Conservation (phyloP, 2,113 vertebrate species). For the Psittacula cyanocephala region DNA sequence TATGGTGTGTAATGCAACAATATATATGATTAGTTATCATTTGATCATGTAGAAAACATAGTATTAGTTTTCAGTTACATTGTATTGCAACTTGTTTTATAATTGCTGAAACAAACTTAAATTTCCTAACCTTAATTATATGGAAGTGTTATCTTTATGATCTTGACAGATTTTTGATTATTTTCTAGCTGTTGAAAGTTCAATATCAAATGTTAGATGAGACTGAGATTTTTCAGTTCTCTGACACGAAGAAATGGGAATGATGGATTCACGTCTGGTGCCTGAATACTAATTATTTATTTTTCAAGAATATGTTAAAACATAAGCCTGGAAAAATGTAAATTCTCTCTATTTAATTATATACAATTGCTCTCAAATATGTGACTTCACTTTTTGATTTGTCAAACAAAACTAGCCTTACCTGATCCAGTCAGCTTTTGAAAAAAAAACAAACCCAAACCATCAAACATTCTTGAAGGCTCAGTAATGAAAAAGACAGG, state of each 20-base stretch:
- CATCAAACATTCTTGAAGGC: not conserved
- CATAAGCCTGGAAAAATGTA: not conserved
- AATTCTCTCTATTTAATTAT: not conserved
- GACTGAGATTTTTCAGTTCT: not conserved
- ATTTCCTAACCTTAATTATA: not conserved
- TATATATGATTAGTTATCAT: not conserved
- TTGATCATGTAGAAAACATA: not conserved
- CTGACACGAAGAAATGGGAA: not conserved
- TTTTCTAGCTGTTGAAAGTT: not conserved
- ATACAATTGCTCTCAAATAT: not conserved
- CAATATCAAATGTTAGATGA: not conserved
- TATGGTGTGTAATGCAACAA: not conserved
- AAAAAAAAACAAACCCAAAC: not conserved
- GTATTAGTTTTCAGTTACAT: not conserved
- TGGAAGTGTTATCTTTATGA: not conserved
- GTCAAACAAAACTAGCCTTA: not conserved
- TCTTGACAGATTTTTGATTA: not conserved
- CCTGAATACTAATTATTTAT: not conserved
- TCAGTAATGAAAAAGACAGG: not conserved
- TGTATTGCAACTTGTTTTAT: not conserved
- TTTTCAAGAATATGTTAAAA: not conserved
- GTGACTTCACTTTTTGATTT: constrained; percentile 19
- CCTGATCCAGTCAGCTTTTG: not conserved
- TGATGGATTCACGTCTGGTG: not conserved
- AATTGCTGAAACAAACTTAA: not conserved